Evolutionary conservation across 1,140 invertebrate species (phyloP).

Genomic region (Heliconius hermathena): DNA sequence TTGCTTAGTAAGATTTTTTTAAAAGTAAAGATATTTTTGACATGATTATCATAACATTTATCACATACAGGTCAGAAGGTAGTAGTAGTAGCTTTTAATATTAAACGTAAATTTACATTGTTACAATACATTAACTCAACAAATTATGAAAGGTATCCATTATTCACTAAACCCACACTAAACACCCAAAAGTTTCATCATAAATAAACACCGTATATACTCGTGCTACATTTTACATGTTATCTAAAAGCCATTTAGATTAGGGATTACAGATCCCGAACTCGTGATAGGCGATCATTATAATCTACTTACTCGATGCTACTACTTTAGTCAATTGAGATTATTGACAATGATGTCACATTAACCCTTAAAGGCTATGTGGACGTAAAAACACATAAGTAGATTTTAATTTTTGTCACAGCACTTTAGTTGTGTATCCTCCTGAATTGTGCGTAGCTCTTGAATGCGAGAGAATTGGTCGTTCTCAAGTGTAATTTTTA

Average conservation of each 20-base stretch:
- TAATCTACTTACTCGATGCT: conserved; percentile 19
- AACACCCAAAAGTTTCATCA: conserved; percentile 15
- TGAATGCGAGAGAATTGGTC: no score
- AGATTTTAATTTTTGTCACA: no score
- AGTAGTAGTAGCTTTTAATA: no score
- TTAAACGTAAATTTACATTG: no score
- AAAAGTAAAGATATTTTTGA: no score
- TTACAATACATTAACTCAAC: background rate
- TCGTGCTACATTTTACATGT: conserved; percentile 30
- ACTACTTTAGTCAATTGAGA: background rate
- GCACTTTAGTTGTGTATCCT: no score
- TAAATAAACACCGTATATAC: conserved; percentile 16
- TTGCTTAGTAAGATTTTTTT: no score
- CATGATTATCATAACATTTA: no score
- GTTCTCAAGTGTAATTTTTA: no score
- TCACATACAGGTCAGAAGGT: no score
- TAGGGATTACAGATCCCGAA: conserved; percentile 39
- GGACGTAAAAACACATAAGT: no score
- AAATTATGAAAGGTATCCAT: background rate
- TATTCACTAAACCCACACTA: background rate
- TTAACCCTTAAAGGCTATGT: background rate
- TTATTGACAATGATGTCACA: background rate
- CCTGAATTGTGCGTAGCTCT: no score
- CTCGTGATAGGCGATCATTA: conserved; percentile 29
- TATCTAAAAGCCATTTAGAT: conserved; percentile 43